phyloP scores from a whole-genome alignment of 1,140 invertebrate genomes.

The Chironomus striatipennis region DNA sequence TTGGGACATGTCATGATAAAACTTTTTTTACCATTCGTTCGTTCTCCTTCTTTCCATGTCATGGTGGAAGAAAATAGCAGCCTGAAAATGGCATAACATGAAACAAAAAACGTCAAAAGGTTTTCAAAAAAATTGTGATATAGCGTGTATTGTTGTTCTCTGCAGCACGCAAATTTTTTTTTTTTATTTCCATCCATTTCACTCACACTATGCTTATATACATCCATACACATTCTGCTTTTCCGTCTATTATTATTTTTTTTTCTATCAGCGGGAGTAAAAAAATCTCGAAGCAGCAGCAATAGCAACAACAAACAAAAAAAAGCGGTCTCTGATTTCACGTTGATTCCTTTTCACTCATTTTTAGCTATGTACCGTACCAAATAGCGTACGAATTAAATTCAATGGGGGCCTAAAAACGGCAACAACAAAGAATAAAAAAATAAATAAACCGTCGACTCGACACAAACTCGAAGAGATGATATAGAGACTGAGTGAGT shows the following conservation, averaged over 20 bases:
- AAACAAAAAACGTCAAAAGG: slow-evolving; percentile 8
- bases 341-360: not conserved
- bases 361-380: not conserved
- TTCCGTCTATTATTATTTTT: too few species aligned
- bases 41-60: not conserved
- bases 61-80: not conserved
- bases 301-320: not conserved
- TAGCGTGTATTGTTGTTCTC: slow-evolving; percentile 12
- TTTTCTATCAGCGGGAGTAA: not conserved
- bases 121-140: slow-evolving; percentile 9
- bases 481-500: too few species aligned
- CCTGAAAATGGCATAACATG: slow-evolving; percentile 12
- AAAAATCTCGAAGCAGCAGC: not conserved
- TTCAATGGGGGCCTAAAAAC: not conserved
- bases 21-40: not conserved
- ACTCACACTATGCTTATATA: too few species aligned
- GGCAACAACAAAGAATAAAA: not conserved
- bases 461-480: not conserved
- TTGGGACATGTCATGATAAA: slow-evolving; percentile 6
- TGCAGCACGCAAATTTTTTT: not conserved
- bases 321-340: not conserved
- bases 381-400: not conserved
- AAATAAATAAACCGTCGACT: not conserved
- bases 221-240: too few species aligned
- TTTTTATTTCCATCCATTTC: too few species aligned